These are phyloP conservation scores for Psephotus haematonotus DNA, from an alignment of 2,113 vertebrate genomes.

Conservation along the genomic window DNA sequence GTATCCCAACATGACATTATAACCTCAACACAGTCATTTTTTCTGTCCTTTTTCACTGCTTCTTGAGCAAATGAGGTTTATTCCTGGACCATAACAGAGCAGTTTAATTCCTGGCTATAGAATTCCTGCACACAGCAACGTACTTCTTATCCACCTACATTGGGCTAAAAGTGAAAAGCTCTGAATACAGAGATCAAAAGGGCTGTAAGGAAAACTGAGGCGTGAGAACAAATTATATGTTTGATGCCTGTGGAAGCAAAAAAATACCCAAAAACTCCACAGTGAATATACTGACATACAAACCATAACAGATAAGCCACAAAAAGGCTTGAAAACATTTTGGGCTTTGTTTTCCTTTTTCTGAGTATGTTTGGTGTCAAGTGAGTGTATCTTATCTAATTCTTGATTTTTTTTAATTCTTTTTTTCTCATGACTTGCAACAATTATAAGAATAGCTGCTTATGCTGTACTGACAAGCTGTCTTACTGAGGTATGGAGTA, in stretches of 20 bases:
- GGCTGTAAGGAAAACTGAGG: background rate
- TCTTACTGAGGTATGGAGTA: background rate
- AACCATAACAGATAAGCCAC: background rate
- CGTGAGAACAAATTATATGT: background rate
- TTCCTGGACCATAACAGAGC: background rate
- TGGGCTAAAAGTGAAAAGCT: background rate
- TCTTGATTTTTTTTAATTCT: background rate
- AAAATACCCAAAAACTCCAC: too few species aligned
- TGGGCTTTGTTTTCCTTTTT: background rate
- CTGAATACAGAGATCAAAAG: background rate
- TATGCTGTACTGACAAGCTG: background rate
- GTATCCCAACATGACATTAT: background rate
- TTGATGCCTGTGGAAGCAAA: background rate
- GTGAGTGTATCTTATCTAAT: background rate
- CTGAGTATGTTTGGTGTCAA: background rate
- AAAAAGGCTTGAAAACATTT: background rate
- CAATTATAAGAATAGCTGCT: background rate
- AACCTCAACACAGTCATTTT: background rate
- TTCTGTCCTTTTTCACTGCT: background rate
- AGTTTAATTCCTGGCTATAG: background rate
- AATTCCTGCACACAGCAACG: background rate
- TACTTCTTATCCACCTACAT: background rate
- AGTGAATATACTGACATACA: background rate
- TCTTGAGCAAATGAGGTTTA: background rate
- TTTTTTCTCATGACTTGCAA: accelerated